Base-by-base conservation (phyloP, 2,888 invertebrate genomes). In the Abrostola tripartita region DNA sequence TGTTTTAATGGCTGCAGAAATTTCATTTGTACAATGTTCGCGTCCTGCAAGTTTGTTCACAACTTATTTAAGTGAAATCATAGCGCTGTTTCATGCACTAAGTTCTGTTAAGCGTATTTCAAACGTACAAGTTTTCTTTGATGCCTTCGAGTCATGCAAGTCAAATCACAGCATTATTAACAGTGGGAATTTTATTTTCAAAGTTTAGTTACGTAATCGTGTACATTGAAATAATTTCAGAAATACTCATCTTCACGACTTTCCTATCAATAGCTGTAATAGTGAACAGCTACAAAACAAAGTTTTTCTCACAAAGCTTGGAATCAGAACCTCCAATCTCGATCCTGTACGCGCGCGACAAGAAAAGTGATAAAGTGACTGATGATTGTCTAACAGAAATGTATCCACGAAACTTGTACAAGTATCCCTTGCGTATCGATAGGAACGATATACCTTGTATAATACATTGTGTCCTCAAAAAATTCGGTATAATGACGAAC, bases 401-500 rank as follows among this genome's bases (percentile, higher is more conserved):
- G 94, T 94, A 93, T 64, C 94, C 94, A 9, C 79, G 90, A 36
- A 92, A 90, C 61, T 76, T 93, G 5, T 94, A 94, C 76, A 92
- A 90, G 63, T 93, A 93, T 52, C 94, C 93, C 0, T 71, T 93
- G 5, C 86, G 82, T 10, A 91, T 94, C 40, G 93, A 93, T 66
- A 84, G 90, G 47, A 93, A 92, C 56, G 94, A 94, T 5, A 87
- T 94, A 1, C 94, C 94, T 0, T 94, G 94, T 71, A 92, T 94
- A 53, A 91, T 94, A 62, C 94, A 94, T 65, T 94, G 94, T 70
- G 93, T 94, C 49, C 81, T 94, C 59, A 93, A 90, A 81, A 94
- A 93, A 66, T 94, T 94, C 68, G 94, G 92, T 10, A 94, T 94
- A 37, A 94, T 94, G 93, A 82, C 90, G 9, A 93, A 91, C 52